Evolutionary conservation across 2,113 vertebrate species (phyloP).

Genomic region (Motacilla tschutschensis): DNA sequence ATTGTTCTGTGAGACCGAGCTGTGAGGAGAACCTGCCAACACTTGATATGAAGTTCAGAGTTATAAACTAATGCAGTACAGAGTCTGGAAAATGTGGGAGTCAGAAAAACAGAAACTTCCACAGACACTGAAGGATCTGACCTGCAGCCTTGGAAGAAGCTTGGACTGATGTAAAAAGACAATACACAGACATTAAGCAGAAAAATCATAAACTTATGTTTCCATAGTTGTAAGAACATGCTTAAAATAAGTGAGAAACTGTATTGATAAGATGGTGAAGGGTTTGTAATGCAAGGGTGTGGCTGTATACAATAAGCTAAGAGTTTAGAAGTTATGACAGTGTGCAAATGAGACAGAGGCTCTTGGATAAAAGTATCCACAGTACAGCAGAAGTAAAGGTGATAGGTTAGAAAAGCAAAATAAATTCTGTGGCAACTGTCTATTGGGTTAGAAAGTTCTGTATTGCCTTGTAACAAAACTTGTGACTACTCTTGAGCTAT

Average conservation of each 20-base stretch:
- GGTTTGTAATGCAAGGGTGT: neutral
- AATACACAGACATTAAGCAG: neutral
- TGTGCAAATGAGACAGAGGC: neutral
- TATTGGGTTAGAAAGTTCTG: neutral
- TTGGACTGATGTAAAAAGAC: neutral
- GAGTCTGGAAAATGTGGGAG: neutral
- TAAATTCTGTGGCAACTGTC: neutral
- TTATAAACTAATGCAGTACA: fast-evolving
- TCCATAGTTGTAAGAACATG: neutral
- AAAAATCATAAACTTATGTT: neutral
- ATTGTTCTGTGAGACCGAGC: fast-evolving
- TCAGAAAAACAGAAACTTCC: neutral
- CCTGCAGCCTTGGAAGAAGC: neutral
- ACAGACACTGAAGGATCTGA: neutral
- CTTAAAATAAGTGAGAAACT: neutral
- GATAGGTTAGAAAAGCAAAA: neutral
- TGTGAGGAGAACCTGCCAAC: neutral
- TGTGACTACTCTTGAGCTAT: neutral
- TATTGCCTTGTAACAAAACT: neutral
- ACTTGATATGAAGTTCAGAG: neutral
- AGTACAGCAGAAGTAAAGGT: neutral
- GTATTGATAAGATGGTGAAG: neutral
- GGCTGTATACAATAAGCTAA: neutral
- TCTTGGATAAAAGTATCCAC: neutral
- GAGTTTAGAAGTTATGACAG: neutral